Evolutionary conservation across 2,888 invertebrate species (phyloP), one percentile per base, ranked within the genome.

Genomic region (Celastrina argiolus): DNA sequence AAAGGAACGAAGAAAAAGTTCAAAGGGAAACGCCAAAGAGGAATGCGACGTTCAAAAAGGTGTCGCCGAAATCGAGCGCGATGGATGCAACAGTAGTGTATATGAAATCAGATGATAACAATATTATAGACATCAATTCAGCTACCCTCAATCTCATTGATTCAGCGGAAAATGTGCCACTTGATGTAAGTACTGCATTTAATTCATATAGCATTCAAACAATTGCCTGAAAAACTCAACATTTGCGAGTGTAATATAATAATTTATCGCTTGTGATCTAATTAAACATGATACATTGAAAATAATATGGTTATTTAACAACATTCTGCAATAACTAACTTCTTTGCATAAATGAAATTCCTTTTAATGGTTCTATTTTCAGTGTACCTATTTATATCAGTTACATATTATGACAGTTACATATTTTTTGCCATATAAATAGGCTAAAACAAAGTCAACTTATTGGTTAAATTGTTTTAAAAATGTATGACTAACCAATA

Each of bases 81-180:
- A 83, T 88, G 80, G 88, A 88, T 28, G 74, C 85, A 0, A 88
- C 88, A 0, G 80, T 90, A 0, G 85, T 91, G 1, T 88, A 81
- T 65, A 76, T 81, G 69, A 85, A 87, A 68, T 65, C 75, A 2
- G 87, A 87, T 0, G 86, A 87, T 8, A 81, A 77, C 58, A 78
- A 84, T 63, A 81, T 88, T 22, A 91, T 91, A 66, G 91, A 91
- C 74, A 91, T 91, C 31, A 91, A 91, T 72, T 86, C 90, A 2
- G 91, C 90, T 4, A 91, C 91, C 10, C 72, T 89, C 71, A 88
- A 83, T 71, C 79, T 91, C 59, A 81, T 90, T 45, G 87, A 85
- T 72, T 74, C 81, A 8, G 75, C 74, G 31, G 89, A 88, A 2
- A 80, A 71, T 56, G 82, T 81, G 1, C 79, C 79, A 42, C 80